These are phyloP conservation scores for Saccostrea glomerata DNA, from an alignment of 1,140 invertebrate species.

Conservation along the genomic window DNA sequence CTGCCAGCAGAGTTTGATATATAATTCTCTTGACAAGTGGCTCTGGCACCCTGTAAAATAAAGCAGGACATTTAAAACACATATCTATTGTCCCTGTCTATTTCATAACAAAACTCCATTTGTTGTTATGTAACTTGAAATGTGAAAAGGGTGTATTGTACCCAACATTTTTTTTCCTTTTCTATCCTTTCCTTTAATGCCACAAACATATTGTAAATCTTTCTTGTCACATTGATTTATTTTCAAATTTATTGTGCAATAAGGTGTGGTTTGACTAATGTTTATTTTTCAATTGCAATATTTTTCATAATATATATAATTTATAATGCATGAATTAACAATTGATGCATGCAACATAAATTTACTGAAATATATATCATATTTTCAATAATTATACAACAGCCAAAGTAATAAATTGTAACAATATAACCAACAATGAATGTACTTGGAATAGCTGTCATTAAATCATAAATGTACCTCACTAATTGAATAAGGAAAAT, in stretches of 20 bases:
- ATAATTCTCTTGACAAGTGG: slow-evolving; percentile 91
- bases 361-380: background rate
- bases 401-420: background rate
- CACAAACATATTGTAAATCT: background rate
- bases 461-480: background rate
- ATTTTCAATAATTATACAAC: background rate
- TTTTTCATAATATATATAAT: no score
- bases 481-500: no score
- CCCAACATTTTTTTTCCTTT: no score
- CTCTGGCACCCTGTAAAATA: slow-evolving; percentile 88
- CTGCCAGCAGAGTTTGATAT: slow-evolving; percentile 96
- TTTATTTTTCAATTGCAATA: background rate
- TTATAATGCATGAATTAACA: background rate
- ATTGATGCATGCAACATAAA: background rate
- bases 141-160: background rate
- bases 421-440: background rate
- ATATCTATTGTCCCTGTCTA: background rate
- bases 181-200: background rate
- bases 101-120: background rate
- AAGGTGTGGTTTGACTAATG: background rate
- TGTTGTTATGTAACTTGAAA: background rate
- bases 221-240: background rate
- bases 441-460: background rate
- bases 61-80: background rate
- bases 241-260: background rate